Evolutionary conservation across 1,140 invertebrate genomes (phyloP).

Genomic region (Bombus confusus): DNA sequence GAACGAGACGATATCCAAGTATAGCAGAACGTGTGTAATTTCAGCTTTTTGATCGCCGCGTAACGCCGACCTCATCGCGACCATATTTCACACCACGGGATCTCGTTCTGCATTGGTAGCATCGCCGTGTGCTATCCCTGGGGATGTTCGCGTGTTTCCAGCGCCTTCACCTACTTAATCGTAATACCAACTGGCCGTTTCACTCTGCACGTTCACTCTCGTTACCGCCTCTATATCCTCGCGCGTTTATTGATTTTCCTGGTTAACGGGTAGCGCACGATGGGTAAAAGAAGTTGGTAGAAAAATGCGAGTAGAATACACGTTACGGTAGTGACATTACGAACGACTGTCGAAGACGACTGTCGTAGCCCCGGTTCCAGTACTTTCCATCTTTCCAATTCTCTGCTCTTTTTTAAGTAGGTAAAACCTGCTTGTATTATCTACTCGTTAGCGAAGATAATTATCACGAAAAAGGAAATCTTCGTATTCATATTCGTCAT

Average conservation of each 20-base stretch:
- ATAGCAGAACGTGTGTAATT: constrained; percentile 34
- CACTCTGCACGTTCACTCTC: background rate
- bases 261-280: background rate
- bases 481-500: too few relatives aligned
- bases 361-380: too few relatives aligned
- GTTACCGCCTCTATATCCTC: background rate
- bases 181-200: background rate
- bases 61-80: constrained; percentile 38
- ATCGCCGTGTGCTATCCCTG: constrained; percentile 22
- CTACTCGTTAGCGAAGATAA: too few relatives aligned
- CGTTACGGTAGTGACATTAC: background rate
- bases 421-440: too few relatives aligned
- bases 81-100: constrained; percentile 44
- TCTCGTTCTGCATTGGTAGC: constrained; percentile 41
- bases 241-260: constrained; percentile 10
- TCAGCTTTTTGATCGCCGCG: constrained; percentile 16
- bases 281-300: background rate
- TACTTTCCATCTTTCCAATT: too few relatives aligned
- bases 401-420: too few relatives aligned
- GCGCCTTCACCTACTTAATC: constrained; percentile 38
- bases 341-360: background rate
- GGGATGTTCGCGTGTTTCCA: constrained; percentile 25
- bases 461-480: too few relatives aligned
- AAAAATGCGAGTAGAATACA: background rate
- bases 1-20: constrained; percentile 37